phyloP scores from a whole-genome alignment of 2,888 invertebrate species.

The Lycocerus yunnanus region DNA sequence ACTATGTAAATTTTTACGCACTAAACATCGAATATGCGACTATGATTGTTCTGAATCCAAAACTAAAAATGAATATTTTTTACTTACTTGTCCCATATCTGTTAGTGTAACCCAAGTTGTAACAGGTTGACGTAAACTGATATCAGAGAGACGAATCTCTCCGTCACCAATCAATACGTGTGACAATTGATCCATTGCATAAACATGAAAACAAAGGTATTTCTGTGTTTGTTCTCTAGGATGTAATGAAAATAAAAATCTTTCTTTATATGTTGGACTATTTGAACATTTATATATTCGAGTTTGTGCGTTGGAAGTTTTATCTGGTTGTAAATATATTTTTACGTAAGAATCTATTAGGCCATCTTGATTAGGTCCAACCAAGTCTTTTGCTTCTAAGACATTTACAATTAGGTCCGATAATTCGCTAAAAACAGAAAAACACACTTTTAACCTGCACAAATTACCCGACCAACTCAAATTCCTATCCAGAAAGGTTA shows the following conservation, averaged over 20 bases:
- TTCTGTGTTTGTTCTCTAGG: slow-evolving; percentile 62
- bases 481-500: no score
- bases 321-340: slow-evolving; percentile 75
- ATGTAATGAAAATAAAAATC: slow-evolving; percentile 70
- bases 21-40: no score
- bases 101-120: slow-evolving; percentile 80
- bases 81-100: slow-evolving; percentile 69
- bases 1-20: no score
- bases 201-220: slow-evolving; percentile 71
- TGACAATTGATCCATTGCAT: slow-evolving; percentile 65
- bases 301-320: slow-evolving; percentile 69
- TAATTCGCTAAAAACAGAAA: slow-evolving; percentile 54
- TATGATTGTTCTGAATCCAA: no score
- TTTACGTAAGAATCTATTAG: slow-evolving; percentile 76
- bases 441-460: no score
- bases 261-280: slow-evolving; percentile 78
- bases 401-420: slow-evolving; percentile 70
- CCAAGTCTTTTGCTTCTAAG: slow-evolving; percentile 75
- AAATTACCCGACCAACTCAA: no score
- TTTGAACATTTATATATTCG: slow-evolving; percentile 70
- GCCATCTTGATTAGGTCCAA: slow-evolving; percentile 63
- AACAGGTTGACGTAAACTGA: slow-evolving; percentile 67
- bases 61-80: no score
- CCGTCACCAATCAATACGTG: slow-evolving; percentile 71
- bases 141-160: slow-evolving; percentile 68